Base-by-base conservation (phyloP, 2,113 vertebrate species). In the Nicator chloris region DNA sequence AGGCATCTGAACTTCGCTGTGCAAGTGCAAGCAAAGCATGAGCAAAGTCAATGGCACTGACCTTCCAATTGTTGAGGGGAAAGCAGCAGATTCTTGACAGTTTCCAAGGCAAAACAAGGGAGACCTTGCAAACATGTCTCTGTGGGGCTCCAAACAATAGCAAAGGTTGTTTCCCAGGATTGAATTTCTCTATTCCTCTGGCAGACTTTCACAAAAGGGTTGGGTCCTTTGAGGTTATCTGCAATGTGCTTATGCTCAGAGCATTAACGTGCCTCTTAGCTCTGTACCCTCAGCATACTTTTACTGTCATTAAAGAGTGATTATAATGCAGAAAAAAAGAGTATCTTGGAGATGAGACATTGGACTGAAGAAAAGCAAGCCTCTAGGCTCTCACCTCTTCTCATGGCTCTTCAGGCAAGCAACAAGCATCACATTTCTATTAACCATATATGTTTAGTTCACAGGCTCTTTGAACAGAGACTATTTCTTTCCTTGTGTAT, bases 171-270 rank as follows among this genome's bases (percentile, higher is more conserved):
- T 96, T 93, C 91, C 86, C 81, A 93, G 87, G 78, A 53, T 21
- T 89, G 85, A 84, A 65, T 79, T 81, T 92, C 81, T 84, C 64
- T 80, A 10, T 88, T 94, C 26, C 33, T 91, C 90, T 90, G 80
- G 75, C 60, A 92, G 4, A 2, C 26, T 83, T 90, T 92, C 94
- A 72, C 56, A 44, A 82, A 88, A 93, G 79, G 71, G 19, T 23
- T 91, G 70, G 72, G 64, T 63, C 57, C 61, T 93, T 92, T 72
- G 47, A 92, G 80, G 66, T 92, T 97, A 93, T 90, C 91, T 94
- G 50, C 60, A 71, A 19, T 7, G n/a, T 30, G 39, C 71, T 92
- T 85, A n/a, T 0, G 3, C 69, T 92, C 37, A 65, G 45, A 91
- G 73, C 49, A 64, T 80, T 95, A 85, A 78, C 16, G 28, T 53